phyloP scores from a whole-genome alignment of 2,888 invertebrate species.

The Galerucella pusilla region DNA sequence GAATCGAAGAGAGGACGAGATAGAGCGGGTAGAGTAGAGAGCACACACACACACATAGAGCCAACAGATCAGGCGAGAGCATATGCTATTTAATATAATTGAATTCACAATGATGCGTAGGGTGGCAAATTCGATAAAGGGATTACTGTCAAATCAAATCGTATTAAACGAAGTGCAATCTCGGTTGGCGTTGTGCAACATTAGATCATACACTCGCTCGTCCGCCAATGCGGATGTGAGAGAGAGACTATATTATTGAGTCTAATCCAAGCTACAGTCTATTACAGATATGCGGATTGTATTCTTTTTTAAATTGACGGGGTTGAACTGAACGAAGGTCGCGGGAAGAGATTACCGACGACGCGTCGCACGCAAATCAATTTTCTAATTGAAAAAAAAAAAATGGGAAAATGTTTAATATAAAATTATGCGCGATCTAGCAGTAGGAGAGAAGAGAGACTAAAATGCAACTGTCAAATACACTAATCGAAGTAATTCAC shows the following conservation, averaged over 20 bases:
- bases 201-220: conserved; percentile 42
- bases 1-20: background rate
- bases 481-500: too few species aligned
- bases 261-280: conserved; percentile 35
- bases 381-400: too few species aligned
- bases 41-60: conserved; percentile 18
- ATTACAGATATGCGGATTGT: conserved; percentile 44
- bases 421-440: too few species aligned
- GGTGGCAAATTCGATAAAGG: conserved; percentile 67
- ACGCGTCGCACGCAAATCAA: too few species aligned
- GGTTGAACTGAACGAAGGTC: background rate
- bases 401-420: too few species aligned
- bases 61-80: conserved; percentile 52
- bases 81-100: conserved; percentile 68
- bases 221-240: background rate
- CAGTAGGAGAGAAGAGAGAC: too few species aligned
- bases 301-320: conserved; percentile 28
- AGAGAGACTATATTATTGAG: background rate
- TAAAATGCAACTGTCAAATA: too few species aligned
- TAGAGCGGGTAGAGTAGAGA: too few species aligned
- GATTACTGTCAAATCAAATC: conserved; percentile 68
- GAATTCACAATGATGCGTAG: conserved; percentile 65
- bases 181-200: conserved; percentile 54
- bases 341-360: too few species aligned
- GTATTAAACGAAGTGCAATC: conserved; percentile 65